Evolutionary conservation across 2,797 vertebrate species (phyloP), one percentile per base, ranked within the genome.

Genomic region (Phalloptychus januarius): DNA sequence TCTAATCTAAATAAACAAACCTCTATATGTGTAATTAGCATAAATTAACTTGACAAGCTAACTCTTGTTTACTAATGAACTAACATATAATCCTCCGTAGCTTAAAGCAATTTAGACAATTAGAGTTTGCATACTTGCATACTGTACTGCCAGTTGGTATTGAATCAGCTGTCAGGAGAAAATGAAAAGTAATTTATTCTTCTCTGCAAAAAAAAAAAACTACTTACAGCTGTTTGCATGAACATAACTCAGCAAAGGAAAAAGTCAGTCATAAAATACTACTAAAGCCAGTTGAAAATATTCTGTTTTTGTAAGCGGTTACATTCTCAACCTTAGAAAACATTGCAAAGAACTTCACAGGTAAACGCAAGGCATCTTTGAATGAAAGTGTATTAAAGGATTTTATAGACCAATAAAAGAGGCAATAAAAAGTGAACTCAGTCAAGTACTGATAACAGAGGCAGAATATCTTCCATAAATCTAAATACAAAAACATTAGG

Each of bases 41-140:
- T 58, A 44, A 75, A 63, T 61, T 63, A 75, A 45, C 56, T 63
- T 75, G 54, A 63, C 28, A 75, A 63, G 42, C 56, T 74, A 74
- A 16, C 54, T 46, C 16, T 31, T 63, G 42, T 25, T 75, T 61
- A 52, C 56, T 63, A 75, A 63, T 46, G 74, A 75, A 8, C 15
- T 74, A 74, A 56, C 38, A 25, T 56, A 58, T 74, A 36, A 45
- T 75, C 40, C 13, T 42, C 36, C 8, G 18, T 10, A 42, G 52
- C 72, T 74, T 74, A 28, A 56, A 56, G 50, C 31, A 38, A 54
- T 40, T 25, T n/a, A 40, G 50, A 16, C 72, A 28, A 42, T 74
- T 74, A 56, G 38, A 28, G 7, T 58, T 58, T 28, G 52, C 52
- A 25, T 65, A 38, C 36, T 38, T 38, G 23, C 8, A 3, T 38